phyloP scores from a whole-genome alignment of 2,113 vertebrate species.

The Ammodytes marinus region DNA sequence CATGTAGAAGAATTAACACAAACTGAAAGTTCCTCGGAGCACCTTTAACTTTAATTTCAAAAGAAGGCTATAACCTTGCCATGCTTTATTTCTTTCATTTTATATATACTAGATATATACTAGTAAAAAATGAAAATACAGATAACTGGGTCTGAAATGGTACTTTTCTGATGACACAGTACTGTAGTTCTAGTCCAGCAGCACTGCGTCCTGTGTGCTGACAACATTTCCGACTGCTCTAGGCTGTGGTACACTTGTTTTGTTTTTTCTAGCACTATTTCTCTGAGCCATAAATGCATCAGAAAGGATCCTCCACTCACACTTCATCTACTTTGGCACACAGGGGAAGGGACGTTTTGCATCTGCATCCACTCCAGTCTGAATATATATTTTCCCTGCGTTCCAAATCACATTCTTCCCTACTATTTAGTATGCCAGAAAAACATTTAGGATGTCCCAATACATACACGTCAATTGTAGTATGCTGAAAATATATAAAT shows the following conservation, averaged over 20 bases:
- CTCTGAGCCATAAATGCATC: background rate
- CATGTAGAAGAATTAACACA: no score
- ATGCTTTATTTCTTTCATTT: background rate
- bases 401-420: no score
- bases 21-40: no score
- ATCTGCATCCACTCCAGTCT: slow-evolving; percentile 14
- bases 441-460: no score
- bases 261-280: slow-evolving; percentile 13
- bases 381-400: no score
- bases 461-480: no score
- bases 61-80: background rate
- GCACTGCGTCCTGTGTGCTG: background rate
- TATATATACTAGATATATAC: background rate
- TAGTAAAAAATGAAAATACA: no score
- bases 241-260: background rate
- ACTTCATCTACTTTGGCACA: background rate
- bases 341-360: background rate
- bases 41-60: background rate
- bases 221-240: slow-evolving; percentile 28
- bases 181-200: background rate
- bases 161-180: slow-evolving; percentile 12
- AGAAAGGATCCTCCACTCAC: slow-evolving; percentile 14
- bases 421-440: no score
- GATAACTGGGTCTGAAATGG: background rate
- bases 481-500: no score